A percentile compares a stretch with the other conserved stretches of the same genome.
phyloP scores from a whole-genome alignment of 2,888 invertebrate genomes.

The Flexamia atlantica region DNA sequence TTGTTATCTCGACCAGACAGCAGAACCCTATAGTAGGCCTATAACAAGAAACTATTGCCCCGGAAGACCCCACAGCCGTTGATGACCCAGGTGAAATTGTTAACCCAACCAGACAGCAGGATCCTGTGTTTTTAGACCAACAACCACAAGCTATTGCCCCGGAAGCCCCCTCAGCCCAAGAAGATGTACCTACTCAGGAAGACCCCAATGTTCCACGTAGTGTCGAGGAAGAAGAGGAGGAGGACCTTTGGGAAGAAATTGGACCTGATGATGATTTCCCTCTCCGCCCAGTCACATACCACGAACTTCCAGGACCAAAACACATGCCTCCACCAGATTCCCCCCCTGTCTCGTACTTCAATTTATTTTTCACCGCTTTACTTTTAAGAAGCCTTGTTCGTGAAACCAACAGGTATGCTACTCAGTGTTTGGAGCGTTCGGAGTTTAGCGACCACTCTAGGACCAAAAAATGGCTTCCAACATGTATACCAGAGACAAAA shows the following conservation, averaged over 20 bases:
- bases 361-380: conserved; percentile 32
- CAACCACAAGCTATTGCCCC: too few relatives aligned
- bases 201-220: background rate
- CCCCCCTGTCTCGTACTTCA: background rate
- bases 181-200: too few relatives aligned
- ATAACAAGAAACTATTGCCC: too few relatives aligned
- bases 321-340: conserved; percentile 40
- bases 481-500: conserved; percentile 8
- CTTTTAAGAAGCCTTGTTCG: background rate
- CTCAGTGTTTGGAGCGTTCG: conserved; percentile 1
- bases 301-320: conserved; percentile 23
- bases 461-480: too few relatives aligned
- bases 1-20: background rate
- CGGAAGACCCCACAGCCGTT: background rate
- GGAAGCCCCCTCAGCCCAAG: too few relatives aligned
- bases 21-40: background rate
- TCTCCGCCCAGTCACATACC: conserved; percentile 6
- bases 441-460: too few relatives aligned
- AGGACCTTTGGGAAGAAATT: background rate
- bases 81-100: too few relatives aligned
- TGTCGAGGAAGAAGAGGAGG: background rate
- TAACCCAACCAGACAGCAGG: too few relatives aligned
- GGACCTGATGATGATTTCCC: conserved; percentile 29
- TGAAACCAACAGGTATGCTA: conserved; percentile 32
- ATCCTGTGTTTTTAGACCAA: too few relatives aligned